Base-by-base conservation (phyloP, 1,140 invertebrate species). In the Homalodisca vitripennis region DNA sequence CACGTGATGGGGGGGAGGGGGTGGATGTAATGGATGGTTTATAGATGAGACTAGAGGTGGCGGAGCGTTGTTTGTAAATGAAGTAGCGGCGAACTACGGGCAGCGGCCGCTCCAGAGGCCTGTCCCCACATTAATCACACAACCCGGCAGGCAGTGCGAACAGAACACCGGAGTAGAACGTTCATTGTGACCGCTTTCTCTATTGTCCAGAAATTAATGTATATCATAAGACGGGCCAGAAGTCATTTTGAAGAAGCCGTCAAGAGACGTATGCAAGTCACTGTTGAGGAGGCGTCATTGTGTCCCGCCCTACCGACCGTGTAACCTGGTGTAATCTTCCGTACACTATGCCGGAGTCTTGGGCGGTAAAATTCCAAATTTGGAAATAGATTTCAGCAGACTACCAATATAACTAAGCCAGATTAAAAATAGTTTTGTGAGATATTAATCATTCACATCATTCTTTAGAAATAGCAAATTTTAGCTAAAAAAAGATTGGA, bases 121-220 rank as follows among this genome's bases (percentile, higher is more conserved):
- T 24, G 27, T n/a, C 26, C 22, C 14, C 30, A 67, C 69, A 64
- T 75, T 75, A 74, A 71, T 70, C 60, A 74, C 69, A 67, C 70
- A 71, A 48, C 48, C 51, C 48, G 60, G 30, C 68, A n/a, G n/a
- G n/a, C n/a, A n/a, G n/a, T n/a, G 17, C 46, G 32, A 29, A 13
- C 60, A 68, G 68, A 71, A 71, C 68, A 71, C 73, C 73, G 73
- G 71, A 69, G 74, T 20, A 64, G 31, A 12, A 60, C 20, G 22
- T 10, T n/a, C 63, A 24, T 66, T 66, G 63, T 66, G 32, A 13
- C 27, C 26, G 63, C 62, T 64, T 41, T 46, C 32, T 66, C 32
- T 66, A 41, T 66, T 66, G 63, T 66, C 14, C 2, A 47, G 63
- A 66, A 22, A 66, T 41, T 66, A 46, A 66, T 66, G 63, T 46